phyloP scores from a whole-genome alignment of 23 tunicate genomes.

The Styela plicata region DNA sequence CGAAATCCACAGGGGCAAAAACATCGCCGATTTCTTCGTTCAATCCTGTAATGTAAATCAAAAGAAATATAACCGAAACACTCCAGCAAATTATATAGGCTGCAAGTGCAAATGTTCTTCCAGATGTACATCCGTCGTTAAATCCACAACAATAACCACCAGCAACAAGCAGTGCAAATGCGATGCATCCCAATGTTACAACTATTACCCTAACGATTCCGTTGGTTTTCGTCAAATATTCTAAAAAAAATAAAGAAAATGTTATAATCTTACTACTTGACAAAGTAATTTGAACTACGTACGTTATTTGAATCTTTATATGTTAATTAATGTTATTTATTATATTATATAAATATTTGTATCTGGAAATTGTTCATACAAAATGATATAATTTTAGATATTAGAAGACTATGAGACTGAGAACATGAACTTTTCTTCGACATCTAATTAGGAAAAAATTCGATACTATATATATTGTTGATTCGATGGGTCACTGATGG shows the following conservation, averaged over 20 bases:
- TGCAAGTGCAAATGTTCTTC: slow-evolving; percentile 62
- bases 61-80: slow-evolving; percentile 45
- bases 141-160: slow-evolving; percentile 36
- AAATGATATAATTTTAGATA: too few species aligned
- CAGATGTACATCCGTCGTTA: slow-evolving; percentile 40
- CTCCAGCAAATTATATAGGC: slow-evolving; percentile 73
- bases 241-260: slow-evolving; percentile 42
- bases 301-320: too few species aligned
- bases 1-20: slow-evolving; percentile 47
- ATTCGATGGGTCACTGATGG: too few species aligned
- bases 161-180: slow-evolving; percentile 66
- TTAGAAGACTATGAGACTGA: too few species aligned
- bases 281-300: too few species aligned
- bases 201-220: slow-evolving; percentile 61
- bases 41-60: slow-evolving; percentile 55
- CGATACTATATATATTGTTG: too few species aligned
- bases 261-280: too few species aligned
- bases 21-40: slow-evolving; percentile 30
- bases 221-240: slow-evolving; percentile 31
- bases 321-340: background rate
- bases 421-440: too few species aligned
- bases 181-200: slow-evolving; percentile 57
- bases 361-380: background rate
- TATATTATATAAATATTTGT: background rate
- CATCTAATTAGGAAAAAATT: too few species aligned